A percentile compares a stretch with the other conserved stretches of the same genome.
These are phyloP conservation scores for Laspeyria flexula DNA, from an alignment of 2,888 invertebrate genomes.

Conservation along the genomic window DNA sequence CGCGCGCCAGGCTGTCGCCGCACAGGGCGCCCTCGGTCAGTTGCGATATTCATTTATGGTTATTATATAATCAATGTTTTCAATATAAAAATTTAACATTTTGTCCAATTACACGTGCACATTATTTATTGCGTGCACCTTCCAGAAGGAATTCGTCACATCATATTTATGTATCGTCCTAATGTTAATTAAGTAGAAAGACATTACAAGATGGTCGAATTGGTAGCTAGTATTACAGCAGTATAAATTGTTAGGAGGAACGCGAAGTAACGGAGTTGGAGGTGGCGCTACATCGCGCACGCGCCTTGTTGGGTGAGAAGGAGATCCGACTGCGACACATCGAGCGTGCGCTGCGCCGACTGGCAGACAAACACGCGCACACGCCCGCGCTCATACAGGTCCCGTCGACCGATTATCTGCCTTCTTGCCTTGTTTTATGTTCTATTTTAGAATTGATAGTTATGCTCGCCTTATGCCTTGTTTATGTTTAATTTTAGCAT, in stretches of 20 bases:
- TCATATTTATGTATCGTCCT: background rate
- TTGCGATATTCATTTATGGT: too few relatives aligned
- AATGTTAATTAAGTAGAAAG: too few relatives aligned
- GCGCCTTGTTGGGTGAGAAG: conserved; percentile 92
- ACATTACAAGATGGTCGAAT: too few relatives aligned
- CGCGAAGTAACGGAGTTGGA: conserved; percentile 94
- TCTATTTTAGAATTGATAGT: background rate
- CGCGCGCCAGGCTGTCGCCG: conserved; percentile 70
- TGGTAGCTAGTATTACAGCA: background rate
- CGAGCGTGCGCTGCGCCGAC: conserved; percentile 90
- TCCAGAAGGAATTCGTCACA: too few relatives aligned
- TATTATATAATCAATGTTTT: too few relatives aligned
- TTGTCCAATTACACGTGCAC: too few relatives aligned
- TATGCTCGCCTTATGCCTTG: too few relatives aligned
- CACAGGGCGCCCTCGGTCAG: conserved; percentile 68
- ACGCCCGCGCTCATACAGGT: conserved; percentile 69
- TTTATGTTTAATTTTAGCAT: too few relatives aligned
- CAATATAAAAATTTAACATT: too few relatives aligned
- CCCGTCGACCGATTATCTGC: background rate
- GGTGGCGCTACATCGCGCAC: conserved; percentile 92
- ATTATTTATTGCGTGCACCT: too few relatives aligned
- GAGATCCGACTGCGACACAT: conserved; percentile 92
- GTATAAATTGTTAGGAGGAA: conserved; percentile 88
- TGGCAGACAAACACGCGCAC: conserved; percentile 71
- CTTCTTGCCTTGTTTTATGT: background rate